Percentiles rank a stretch among this genome's conserved stretches.
Evolutionary conservation across 2,888 invertebrate species (phyloP).

Genomic region (Phaedon cochleariae): DNA sequence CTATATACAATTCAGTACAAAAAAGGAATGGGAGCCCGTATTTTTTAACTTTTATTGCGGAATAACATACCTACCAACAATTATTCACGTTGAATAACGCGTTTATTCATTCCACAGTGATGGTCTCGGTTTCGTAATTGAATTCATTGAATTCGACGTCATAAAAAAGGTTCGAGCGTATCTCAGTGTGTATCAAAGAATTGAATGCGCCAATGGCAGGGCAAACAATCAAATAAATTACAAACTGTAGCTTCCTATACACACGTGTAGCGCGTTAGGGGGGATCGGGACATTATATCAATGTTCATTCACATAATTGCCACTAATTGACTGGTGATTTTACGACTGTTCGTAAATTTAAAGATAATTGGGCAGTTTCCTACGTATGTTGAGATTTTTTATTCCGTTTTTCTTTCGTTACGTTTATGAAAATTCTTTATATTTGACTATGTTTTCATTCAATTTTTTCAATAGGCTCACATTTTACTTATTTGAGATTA

Average conservation of each 20-base stretch:
- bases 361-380: no score
- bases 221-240: slow-evolving; percentile 28
- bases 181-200: slow-evolving; percentile 2
- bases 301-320: background rate
- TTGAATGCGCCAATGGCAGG: slow-evolving; percentile 18
- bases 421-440: no score
- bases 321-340: background rate
- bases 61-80: no score
- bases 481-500: no score
- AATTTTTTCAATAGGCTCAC: no score
- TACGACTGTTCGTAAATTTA: background rate
- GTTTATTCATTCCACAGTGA: background rate
- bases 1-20: no score
- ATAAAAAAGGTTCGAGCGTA: slow-evolving; percentile 16
- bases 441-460: no score
- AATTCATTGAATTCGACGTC: slow-evolving; percentile 12
- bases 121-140: background rate
- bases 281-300: slow-evolving; percentile 2
- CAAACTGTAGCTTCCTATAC: slow-evolving; percentile 28
- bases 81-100: background rate
- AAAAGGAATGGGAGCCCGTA: background rate
- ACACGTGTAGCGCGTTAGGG: slow-evolving; percentile 21
- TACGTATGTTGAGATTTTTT: no score
- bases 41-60: background rate
- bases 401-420: no score